Conservation (phyloP, 2,888 invertebrate species). For the Cephus rjabovi region DNA sequence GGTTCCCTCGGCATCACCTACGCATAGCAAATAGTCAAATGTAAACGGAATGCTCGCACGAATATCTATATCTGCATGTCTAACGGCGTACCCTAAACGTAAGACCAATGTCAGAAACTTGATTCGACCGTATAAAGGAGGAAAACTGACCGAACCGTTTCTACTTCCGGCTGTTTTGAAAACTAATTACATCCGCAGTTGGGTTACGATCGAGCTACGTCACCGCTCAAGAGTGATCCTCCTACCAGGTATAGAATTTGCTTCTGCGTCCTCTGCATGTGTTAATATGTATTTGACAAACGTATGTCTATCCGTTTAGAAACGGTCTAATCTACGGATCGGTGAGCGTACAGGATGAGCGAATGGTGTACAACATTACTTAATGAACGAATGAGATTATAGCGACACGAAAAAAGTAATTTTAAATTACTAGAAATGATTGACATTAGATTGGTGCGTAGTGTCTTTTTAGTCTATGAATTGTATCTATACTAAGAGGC, state of each 20-base stretch:
- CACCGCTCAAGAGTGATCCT: constrained; percentile 19
- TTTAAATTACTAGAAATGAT: not conserved
- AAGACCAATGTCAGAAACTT: not conserved
- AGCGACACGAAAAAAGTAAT: not conserved
- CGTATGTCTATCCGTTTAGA: not conserved
- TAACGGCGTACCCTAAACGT: not conserved
- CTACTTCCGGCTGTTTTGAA: constrained; percentile 48
- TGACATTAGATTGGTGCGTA: not conserved
- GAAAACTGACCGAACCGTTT: constrained; percentile 41
- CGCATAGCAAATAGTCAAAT: not conserved
- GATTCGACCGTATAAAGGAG: constrained; percentile 38
- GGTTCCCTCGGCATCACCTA: constrained; percentile 57
- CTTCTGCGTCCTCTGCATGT: not conserved
- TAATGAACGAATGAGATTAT: not conserved
- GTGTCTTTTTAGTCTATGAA: not conserved
- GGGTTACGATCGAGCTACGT: constrained; percentile 40
- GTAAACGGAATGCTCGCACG: not conserved
- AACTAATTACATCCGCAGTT: constrained; percentile 54
- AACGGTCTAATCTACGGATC: not conserved
- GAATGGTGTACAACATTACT: not conserved
- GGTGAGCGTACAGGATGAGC: not conserved
- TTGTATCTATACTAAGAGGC: not conserved
- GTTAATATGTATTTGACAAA: not conserved
- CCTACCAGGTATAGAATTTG: not conserved
- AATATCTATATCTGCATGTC: not conserved